Percentiles rank a stretch among this genome's conserved stretches.
phyloP scores from a whole-genome alignment of 2,888 invertebrate species.

The Troilus luridus region DNA sequence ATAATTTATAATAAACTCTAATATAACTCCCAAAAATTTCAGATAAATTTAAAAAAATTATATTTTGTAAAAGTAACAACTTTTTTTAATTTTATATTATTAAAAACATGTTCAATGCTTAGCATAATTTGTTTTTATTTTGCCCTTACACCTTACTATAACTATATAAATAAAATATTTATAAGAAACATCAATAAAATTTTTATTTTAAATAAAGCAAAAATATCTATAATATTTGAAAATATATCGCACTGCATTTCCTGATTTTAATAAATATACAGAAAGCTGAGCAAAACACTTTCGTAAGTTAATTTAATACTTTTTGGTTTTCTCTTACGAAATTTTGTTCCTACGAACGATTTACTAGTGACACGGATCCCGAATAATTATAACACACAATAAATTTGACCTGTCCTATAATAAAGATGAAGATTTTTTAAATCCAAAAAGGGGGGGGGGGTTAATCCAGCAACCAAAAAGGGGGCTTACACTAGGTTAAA shows the following conservation, averaged over 20 bases:
- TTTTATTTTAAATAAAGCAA: background rate
- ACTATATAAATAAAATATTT: background rate
- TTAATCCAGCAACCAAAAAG: background rate
- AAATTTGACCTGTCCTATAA: background rate
- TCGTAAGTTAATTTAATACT: background rate
- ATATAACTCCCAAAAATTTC: too few species aligned
- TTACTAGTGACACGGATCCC: too few species aligned
- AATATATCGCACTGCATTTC: background rate
- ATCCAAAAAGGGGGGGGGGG: too few species aligned
- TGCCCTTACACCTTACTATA: background rate
- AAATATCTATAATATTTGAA: background rate
- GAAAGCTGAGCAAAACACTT: background rate
- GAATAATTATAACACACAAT: background rate
- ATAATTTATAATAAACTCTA: too few species aligned
- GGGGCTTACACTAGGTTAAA: background rate
- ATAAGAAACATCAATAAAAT: slow-evolving; percentile 2
- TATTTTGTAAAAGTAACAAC: too few species aligned
- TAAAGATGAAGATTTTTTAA: too few species aligned
- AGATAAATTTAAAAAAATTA: too few species aligned
- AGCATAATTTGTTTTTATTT: background rate
- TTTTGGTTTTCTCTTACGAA: background rate
- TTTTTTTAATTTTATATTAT: too few species aligned
- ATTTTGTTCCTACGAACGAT: background rate
- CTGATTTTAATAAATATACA: background rate
- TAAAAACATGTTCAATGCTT: background rate